Conservation (phyloP, 2,797 vertebrate species). For the Sebastes umbrosus region DNA sequence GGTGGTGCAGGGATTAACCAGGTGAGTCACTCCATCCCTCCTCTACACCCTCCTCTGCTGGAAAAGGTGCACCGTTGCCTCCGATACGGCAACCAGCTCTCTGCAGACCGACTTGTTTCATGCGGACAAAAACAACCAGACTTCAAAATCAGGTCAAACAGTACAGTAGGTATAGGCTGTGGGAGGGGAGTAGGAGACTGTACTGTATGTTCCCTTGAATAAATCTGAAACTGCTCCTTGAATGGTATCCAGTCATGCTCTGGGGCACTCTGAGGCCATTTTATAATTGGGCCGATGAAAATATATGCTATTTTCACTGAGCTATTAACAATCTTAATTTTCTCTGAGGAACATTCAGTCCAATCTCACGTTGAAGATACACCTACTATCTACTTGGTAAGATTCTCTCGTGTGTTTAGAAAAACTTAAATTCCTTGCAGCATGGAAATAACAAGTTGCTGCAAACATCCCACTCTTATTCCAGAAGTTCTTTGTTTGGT, state of each 20-base stretch:
- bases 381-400: not conserved
- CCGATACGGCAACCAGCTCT: slow-evolving; percentile 6
- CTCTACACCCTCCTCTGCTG: slow-evolving; percentile 18
- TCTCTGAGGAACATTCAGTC: not conserved
- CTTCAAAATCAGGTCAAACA: slow-evolving; percentile 57
- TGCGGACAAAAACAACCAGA: slow-evolving; percentile 24
- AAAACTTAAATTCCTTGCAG: not conserved
- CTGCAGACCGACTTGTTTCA: slow-evolving; percentile 19
- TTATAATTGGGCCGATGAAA: slow-evolving; percentile 9
- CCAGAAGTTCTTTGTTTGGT: not conserved
- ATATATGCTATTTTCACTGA: not conserved
- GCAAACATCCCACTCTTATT: not conserved
- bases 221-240: slow-evolving; percentile 13
- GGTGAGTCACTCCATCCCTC: slow-evolving; percentile 53
- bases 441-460: not conserved
- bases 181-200: slow-evolving; percentile 33
- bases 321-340: not conserved
- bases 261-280: not conserved
- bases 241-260: slow-evolving; percentile 7
- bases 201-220: slow-evolving; percentile 19
- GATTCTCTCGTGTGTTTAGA: not conserved
- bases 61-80: slow-evolving; percentile 4
- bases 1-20: slow-evolving; percentile 33
- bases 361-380: not conserved
- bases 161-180: slow-evolving; percentile 18